Evolutionary conservation across 2,888 invertebrate genomes (phyloP), one percentile per base, ranked within the genome.

Genomic region (Diplolepis rosae): DNA sequence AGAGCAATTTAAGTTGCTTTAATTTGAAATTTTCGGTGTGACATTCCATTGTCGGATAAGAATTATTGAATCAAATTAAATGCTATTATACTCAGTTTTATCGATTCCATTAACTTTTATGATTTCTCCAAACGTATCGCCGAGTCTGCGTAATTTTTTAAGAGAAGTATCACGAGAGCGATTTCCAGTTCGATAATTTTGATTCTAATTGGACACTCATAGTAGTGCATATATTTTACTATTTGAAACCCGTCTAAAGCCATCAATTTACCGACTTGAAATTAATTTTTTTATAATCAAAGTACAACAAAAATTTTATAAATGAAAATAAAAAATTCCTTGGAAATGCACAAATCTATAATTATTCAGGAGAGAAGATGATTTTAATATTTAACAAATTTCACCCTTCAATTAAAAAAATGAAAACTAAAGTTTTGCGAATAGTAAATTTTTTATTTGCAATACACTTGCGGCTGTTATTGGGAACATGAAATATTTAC

Each of bases 121-220:
- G 13, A 32, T 13, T 1, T 4, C 35, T 22, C n/a, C n/a, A n/a
- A n/a, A n/a, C n/a, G n/a, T n/a, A 24, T n/a, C 56, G 35, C 24
- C 24, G 2, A 61, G 35, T 39, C 24, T 24, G 22, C 6, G n/a
- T 13, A 35, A 3, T 24, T 61, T 61, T 61, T 61, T 6, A 24
- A 35, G n/a, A n/a, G 35, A 24, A 61, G 24, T 61, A 39, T 61
- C 39, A 35, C 24, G 13, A 39, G 7, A 1, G n/a, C 61, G 39
- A 61, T 61, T 24, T 39, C 35, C 35, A 61, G 24, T 61, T 35
- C 24, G 39, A 61, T 61, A 39, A 32, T 35, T 32, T 56, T 22
- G 22, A 35, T 61, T 61, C 39, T 61, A 6, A 61, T 61, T 61
- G 39, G n/a, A n/a, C n/a, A n/a, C n/a, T n/a, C n/a, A n/a, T n/a